These are phyloP conservation scores for Muntiacus muntjak DNA, from an alignment of 2,113 vertebrate genomes.

Conservation along the genomic window DNA sequence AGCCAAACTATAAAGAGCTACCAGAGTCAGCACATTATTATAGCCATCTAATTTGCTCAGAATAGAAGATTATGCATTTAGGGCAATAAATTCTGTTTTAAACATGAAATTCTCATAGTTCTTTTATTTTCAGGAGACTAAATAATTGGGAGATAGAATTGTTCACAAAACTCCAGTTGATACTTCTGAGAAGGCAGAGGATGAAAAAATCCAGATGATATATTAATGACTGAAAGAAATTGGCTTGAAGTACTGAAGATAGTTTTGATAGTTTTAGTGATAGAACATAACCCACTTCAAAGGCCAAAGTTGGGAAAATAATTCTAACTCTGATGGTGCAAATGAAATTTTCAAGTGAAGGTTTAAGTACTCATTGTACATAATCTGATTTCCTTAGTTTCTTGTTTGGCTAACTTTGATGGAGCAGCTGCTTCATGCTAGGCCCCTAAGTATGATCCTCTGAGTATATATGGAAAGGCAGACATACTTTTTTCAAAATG, in stretches of 20 bases:
- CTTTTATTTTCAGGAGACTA: constrained; percentile 4
- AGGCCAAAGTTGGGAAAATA: background rate
- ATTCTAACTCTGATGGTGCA: background rate
- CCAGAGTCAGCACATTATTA: background rate
- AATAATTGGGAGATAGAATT: background rate
- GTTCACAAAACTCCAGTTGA: background rate
- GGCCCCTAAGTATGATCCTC: background rate
- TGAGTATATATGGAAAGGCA: background rate
- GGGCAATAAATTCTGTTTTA: background rate
- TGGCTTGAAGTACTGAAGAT: background rate
- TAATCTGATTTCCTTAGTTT: background rate
- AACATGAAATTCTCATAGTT: constrained; percentile 13
- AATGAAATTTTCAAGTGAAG: constrained; percentile 3
- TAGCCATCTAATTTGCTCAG: background rate
- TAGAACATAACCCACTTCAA: background rate
- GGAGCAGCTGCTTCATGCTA: background rate
- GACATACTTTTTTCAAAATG: background rate
- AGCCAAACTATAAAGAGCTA: background rate
- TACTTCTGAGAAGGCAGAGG: background rate
- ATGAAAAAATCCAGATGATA: background rate
- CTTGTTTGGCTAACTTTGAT: background rate
- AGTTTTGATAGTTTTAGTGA: background rate
- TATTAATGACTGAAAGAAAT: constrained; percentile 23
- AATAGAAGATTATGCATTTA: constrained; percentile 1
- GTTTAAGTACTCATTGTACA: background rate